Evolutionary conservation across 2,888 invertebrate genomes (phyloP).

Genomic region (Drosophila mimica): DNA sequence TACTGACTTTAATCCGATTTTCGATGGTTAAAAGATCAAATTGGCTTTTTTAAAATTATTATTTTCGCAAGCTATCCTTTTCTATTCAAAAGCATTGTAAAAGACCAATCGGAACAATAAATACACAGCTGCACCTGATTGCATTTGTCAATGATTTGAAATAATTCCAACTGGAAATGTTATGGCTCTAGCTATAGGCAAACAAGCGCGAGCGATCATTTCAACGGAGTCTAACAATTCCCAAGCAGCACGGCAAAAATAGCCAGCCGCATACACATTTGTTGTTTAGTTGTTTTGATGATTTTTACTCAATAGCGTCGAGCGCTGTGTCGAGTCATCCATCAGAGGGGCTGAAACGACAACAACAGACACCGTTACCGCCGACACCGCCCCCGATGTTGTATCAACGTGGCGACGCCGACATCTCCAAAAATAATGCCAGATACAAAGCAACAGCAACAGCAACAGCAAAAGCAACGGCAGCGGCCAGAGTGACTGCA

Average conservation of each 20-base stretch:
- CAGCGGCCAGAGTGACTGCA: conserved; percentile 34
- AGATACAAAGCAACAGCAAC: conserved; percentile 47
- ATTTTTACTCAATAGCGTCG: conserved; percentile 31
- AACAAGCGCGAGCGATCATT: conserved; percentile 28
- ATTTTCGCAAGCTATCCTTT: not conserved
- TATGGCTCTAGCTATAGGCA: conserved; percentile 9
- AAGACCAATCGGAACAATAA: conserved; percentile 12
- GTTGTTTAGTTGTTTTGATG: conserved; percentile 48
- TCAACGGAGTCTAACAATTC: conserved; percentile 25
- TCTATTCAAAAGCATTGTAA: not conserved
- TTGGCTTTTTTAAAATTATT: not conserved
- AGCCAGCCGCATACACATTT: conserved; percentile 29
- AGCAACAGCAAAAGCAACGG: conserved; percentile 27
- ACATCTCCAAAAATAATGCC: conserved; percentile 67
- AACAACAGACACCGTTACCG: conserved; percentile 42
- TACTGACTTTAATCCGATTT: not conserved
- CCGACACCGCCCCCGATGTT: conserved; percentile 3
- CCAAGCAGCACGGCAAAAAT: conserved; percentile 47
- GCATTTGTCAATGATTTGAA: conserved; percentile 30
- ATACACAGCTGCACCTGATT: conserved; percentile 41
- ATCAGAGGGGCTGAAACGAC: conserved; percentile 50
- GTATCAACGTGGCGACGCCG: conserved; percentile 36
- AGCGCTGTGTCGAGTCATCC: conserved; percentile 55
- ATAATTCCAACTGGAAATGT: conserved; percentile 46
- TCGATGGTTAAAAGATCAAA: not conserved